Base-by-base conservation (phyloP, 2,888 invertebrate genomes). In the Strigamia transsilvanica region DNA sequence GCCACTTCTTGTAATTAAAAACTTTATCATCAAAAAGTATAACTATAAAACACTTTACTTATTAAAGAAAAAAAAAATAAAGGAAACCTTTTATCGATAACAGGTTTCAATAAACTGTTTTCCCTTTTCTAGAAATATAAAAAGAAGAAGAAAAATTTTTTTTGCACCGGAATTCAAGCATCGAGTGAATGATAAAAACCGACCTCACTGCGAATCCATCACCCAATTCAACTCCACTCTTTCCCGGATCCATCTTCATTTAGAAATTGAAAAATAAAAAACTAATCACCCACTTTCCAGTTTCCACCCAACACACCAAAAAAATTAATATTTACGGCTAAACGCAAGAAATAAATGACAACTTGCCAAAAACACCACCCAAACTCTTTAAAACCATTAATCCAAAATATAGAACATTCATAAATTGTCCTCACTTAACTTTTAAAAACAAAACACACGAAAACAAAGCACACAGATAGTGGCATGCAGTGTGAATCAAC, bases 121-220 rank as follows among this genome's bases (percentile, higher is more conserved):
- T n/a, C 32, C 23, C 18, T 27, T 7, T 56, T 56, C 21, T 46
- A 46, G 9, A 1, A 46, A 46, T 46, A 46, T 18, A 56, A 21
- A 32, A n/a, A 73, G 15, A 32, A 73, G 2, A 32, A 73, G 32
- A 32, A n/a, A 73, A 66, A 27, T 6, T 66, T 73, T 61, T 61
- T 61, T 10, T n/a, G 32, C 27, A 32, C 32, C 73, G 73, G 73
- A 32, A 73, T 73, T 73, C 32, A 56, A 32, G 73, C 73, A 73
- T 73, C 27, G 73, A 73, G 23, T 27, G 73, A 32, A 73, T 73
- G 73, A 73, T 73, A 73, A 73, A 73, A 32, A 73, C 73, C 73
- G n/a, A 56, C 32, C n/a, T 73, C 73, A 15, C 73, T 73, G 32
- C 23, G 32, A 73, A 73, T 73, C 73, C 73, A 73, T 73, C 73